A percentile compares a stretch with the other conserved stretches of the same genome.
phyloP scores from a whole-genome alignment of 2,888 invertebrate species.

The Microctonus brassicae region DNA sequence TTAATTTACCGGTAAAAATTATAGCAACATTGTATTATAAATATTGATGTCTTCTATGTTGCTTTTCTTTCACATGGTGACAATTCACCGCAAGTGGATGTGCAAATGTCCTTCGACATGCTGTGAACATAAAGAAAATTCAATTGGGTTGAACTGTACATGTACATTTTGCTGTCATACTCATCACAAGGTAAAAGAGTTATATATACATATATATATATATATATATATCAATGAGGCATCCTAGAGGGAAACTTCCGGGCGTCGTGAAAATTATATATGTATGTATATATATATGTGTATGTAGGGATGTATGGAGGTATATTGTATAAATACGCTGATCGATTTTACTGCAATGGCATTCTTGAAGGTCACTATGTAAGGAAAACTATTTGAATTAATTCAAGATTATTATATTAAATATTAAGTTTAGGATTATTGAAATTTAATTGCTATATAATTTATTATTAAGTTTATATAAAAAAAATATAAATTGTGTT shows the following conservation, averaged over 20 bases:
- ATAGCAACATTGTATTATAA: not conserved
- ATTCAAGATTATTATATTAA: not conserved
- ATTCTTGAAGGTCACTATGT: not conserved
- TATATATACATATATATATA: not conserved
- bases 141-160: not conserved
- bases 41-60: not conserved
- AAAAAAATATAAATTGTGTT: too few species aligned
- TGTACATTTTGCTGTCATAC: conserved; percentile 6
- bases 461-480: too few species aligned
- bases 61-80: not conserved
- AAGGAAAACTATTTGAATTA: not conserved
- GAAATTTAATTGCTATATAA: too few species aligned
- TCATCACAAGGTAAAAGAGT: not conserved
- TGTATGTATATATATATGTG: not conserved
- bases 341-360: too few species aligned
- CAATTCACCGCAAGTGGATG: not conserved
- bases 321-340: too few species aligned
- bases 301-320: not conserved
- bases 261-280: not conserved
- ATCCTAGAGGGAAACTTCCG: not conserved
- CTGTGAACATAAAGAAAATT: conserved; percentile 2
- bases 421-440: too few species aligned
- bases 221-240: not conserved
- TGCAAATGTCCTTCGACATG: conserved; percentile 6
- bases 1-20: not conserved